Conservation (phyloP, 2,797 vertebrate species). For the Gila robusta region DNA sequence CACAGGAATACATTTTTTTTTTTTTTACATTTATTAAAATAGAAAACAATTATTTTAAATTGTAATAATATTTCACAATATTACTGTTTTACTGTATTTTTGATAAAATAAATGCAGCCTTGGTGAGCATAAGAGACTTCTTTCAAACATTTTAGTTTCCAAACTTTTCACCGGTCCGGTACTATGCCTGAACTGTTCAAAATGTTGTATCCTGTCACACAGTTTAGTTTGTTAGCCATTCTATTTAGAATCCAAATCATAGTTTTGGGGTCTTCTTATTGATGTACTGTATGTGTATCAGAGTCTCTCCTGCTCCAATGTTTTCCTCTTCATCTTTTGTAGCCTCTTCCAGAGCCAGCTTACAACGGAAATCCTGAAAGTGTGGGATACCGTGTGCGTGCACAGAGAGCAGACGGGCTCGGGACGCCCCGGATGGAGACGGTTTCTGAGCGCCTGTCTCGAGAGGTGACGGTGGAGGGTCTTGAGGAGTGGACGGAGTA, state of each 20-base stretch:
- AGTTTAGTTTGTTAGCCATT: not conserved
- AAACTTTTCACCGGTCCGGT: too few relatives aligned
- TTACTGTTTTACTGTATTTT: too few relatives aligned
- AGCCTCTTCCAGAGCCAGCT: constrained; percentile 86
- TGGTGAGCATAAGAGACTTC: too few relatives aligned
- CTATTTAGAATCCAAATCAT: not conserved
- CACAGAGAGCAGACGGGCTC: constrained; percentile 77
- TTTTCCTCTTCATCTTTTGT: constrained; percentile 28
- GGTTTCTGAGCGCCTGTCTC: constrained; percentile 49
- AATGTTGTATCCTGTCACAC: not conserved
- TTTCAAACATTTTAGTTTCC: too few relatives aligned
- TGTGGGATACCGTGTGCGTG: constrained; percentile 86
- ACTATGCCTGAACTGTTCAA: not conserved
- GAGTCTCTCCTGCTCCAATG: not conserved
- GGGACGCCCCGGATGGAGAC: constrained; percentile 70
- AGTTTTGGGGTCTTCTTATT: not conserved
- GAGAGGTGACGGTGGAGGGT: constrained; percentile 82
- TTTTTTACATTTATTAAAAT: too few relatives aligned
- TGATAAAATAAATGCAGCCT: too few relatives aligned
- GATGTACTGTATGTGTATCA: not conserved
- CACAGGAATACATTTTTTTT: too few relatives aligned
- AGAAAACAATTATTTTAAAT: too few relatives aligned
- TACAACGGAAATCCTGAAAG: constrained; percentile 91
- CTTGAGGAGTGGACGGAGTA: constrained; percentile 90
- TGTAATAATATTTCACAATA: too few relatives aligned